These are phyloP conservation scores for Scyliorhinus canicula DNA, from an alignment of 2,797 vertebrate species.

Conservation along the genomic window DNA sequence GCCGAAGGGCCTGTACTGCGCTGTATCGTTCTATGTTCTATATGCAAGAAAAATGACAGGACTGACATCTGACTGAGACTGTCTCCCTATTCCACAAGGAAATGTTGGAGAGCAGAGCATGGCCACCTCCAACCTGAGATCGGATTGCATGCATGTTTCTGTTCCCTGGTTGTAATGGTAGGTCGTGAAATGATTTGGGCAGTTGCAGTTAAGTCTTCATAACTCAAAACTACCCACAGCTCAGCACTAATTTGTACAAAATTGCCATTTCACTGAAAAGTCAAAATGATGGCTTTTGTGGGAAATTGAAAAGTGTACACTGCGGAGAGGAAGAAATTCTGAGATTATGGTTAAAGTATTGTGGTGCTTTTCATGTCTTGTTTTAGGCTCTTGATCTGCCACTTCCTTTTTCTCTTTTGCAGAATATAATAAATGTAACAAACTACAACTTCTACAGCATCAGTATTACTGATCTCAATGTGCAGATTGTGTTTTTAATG, in stretches of 20 bases:
- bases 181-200: not conserved
- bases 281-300: not conserved
- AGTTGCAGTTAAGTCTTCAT: not conserved
- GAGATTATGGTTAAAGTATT: not conserved
- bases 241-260: not conserved
- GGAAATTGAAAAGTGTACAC: not conserved
- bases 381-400: not conserved
- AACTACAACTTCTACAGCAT: slow-evolving; percentile 74
- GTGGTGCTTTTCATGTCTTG: not conserved
- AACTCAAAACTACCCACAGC: not conserved
- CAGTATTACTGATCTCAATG: slow-evolving; percentile 54
- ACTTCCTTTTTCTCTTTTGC: slow-evolving; percentile 31
- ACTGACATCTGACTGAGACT: not conserved
- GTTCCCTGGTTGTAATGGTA: not conserved
- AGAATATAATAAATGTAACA: slow-evolving; percentile 75
- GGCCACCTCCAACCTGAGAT: not conserved
- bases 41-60: not conserved
- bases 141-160: not conserved
- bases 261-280: not conserved
- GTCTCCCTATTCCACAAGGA: not conserved
- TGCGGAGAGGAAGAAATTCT: not conserved
- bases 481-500: slow-evolving; percentile 63
- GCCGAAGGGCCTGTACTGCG: too few species aligned
- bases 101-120: not conserved
- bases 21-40: too few species aligned